A percentile compares a stretch with the other conserved stretches of the same genome.
These are phyloP conservation scores for Drosophila heteroneura DNA, from an alignment of 2,888 invertebrate species.

Conservation along the genomic window DNA sequence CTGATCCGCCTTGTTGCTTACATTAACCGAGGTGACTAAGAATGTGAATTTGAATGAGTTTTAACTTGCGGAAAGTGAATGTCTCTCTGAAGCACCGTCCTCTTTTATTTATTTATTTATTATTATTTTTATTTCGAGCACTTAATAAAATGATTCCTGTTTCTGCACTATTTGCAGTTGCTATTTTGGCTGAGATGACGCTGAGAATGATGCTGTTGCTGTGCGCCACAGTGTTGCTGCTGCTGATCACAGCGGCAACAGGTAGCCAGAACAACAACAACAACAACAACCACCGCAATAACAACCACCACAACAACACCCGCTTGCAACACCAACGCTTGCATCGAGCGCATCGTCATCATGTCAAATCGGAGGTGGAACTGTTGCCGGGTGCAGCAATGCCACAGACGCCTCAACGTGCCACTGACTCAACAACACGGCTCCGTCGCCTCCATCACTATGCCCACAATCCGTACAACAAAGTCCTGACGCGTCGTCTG, in stretches of 20 bases:
- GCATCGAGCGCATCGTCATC: slow-evolving; percentile 64
- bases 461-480: slow-evolving; percentile 71
- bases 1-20: slow-evolving; percentile 77
- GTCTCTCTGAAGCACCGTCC: neutral
- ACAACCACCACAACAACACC: slow-evolving; percentile 28
- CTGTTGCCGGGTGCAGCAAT: slow-evolving; percentile 62
- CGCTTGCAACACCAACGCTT: slow-evolving; percentile 51
- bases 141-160: slow-evolving; percentile 63
- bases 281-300: slow-evolving; percentile 33
- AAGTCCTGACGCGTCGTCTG: slow-evolving; percentile 65
- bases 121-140: slow-evolving; percentile 30
- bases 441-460: slow-evolving; percentile 69
- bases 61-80: slow-evolving; percentile 34
- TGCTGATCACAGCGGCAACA: slow-evolving; percentile 46
- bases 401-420: slow-evolving; percentile 29
- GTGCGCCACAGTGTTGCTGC: slow-evolving; percentile 48
- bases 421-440: slow-evolving; percentile 52
- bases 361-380: slow-evolving; percentile 72
- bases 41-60: slow-evolving; percentile 71
- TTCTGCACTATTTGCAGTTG: slow-evolving; percentile 43
- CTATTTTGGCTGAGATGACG: slow-evolving; percentile 21
- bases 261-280: slow-evolving; percentile 46
- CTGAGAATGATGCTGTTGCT: slow-evolving; percentile 43
- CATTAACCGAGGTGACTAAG: slow-evolving; percentile 68
- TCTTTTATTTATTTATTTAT: slow-evolving; percentile 11